Evolutionary conservation across 2,113 vertebrate species (phyloP).

Genomic region (Camelus dromedarius): DNA sequence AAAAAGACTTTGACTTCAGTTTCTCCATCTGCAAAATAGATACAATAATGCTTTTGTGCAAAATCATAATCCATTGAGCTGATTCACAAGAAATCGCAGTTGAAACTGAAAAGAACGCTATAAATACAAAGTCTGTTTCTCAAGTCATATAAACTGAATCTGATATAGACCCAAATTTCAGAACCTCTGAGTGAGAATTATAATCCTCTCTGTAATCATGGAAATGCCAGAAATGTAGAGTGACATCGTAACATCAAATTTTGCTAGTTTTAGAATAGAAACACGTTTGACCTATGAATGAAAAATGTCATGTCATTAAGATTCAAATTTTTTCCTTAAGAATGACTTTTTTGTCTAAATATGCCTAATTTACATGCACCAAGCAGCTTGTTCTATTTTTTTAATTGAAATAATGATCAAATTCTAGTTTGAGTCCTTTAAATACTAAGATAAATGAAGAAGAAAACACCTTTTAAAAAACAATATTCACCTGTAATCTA

Average conservation of each 20-base stretch:
- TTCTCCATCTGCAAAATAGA: background rate
- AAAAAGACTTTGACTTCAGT: background rate
- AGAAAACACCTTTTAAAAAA: background rate
- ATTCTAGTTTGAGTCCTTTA: background rate
- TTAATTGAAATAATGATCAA: background rate
- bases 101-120: background rate
- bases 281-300: background rate
- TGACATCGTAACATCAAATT: background rate
- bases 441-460: background rate
- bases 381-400: background rate
- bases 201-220: background rate
- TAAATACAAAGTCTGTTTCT: background rate
- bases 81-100: background rate
- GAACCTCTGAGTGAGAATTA: background rate
- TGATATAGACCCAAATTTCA: background rate
- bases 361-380: background rate
- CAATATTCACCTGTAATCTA: background rate
- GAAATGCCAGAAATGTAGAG: background rate
- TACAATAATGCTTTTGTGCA: conserved; percentile 15
- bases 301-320: background rate
- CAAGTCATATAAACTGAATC: background rate
- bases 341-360: background rate
- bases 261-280: background rate
- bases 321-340: background rate
- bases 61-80: background rate